Evolutionary conservation across 2,797 vertebrate genomes (phyloP), one percentile per base, ranked within the genome.

Genomic region (Paratrypauchen microcephalus): DNA sequence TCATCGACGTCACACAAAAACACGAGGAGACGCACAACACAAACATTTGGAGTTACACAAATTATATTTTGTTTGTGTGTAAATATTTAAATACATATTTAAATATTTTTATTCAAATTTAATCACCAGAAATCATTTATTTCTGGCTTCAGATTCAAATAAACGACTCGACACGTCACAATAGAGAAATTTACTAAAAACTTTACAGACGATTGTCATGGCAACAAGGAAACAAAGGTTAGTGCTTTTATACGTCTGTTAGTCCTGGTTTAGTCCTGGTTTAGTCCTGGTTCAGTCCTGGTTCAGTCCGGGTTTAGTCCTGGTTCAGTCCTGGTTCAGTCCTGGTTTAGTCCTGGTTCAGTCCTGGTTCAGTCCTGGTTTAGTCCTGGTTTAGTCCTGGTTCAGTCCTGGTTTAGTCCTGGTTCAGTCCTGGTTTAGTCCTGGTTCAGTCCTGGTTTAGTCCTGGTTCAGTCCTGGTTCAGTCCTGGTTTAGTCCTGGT

Each of bases 151-250:
- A 1, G 8, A 36, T 2, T 36, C 8, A 36, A 60, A 19, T 19
- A 36, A 61, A 32, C 12, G 1, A 36, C 28, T 1, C n/a, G 8
- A 36, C 28, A 0, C n/a, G 8, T 39, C 26, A 23, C 55, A 57
- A 12, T 56, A 36, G 1, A 39, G 4, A 61, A n/a, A 2, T 63
- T 41, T 45, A 63, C 24, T 61, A 61, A 39, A 61, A 61, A 61
- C n/a, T 36, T 61, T 36, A 36, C 59, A 61, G 32, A 61, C n/a
- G 59, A 61, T 61, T 61, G 59, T 61, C 59, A 61, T 8, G 30
- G 59, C 59, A 61, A 61, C 32, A 61, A 36, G 32, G 19, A 12
- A 55, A 61, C 11, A 39, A 39, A 61, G n/a, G n/a, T 61, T 61
- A 61, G 59, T 61, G 61, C 61, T 63, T 47, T 39, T 30, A 36